Base-by-base conservation (phyloP, 2,888 invertebrate genomes). In the Abrostola tripartita region DNA sequence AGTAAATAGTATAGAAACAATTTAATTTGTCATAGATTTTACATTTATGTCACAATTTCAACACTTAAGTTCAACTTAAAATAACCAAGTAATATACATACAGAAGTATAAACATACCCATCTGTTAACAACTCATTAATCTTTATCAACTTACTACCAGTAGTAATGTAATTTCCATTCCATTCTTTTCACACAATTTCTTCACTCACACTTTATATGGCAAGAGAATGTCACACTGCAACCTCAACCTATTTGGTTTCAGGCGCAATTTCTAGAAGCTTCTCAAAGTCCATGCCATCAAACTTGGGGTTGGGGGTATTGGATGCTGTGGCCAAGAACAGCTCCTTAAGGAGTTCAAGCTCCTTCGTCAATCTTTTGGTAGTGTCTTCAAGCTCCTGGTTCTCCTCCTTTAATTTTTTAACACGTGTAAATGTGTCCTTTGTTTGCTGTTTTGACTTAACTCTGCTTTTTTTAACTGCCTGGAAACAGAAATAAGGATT, bases 381-480 rank as follows among this genome's bases (percentile, higher is more conserved):
- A 6, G 71, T 72, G 8, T 72, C 72, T 55, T 72, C 72, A 1
- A 72, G 65, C n/a, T 72, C 52, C 0, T 72, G 72, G 10, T 72
- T 72, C 11, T 72, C 72, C 50, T 72, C 71, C 36, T 75, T 72
- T 10, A 72, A 40, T 8, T 65, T 65, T 10, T 75, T 70, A 5
- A 72, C 72, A 7, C 72, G 53, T 6, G 61, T 35, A 37, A 68
- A 74, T 52, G 54, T 70, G 50, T 71, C 65, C 57, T 74, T 68
- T 57, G 75, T 70, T 59, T 74, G 71, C 52, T 42, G 62, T 42
- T 72, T 72, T 0, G 61, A 76, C 37, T 72, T 72, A 0, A 75
- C 73, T 70, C 68, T 65, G 54, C 67, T 81, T 64, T 80, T 82
- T 62, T 75, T 73, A 0, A 72, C 72, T 0, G 72, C 72, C 72